These are phyloP conservation scores for Saguinus imperator DNA, from an alignment of 2,113 vertebrate genomes.

Conservation along the genomic window DNA sequence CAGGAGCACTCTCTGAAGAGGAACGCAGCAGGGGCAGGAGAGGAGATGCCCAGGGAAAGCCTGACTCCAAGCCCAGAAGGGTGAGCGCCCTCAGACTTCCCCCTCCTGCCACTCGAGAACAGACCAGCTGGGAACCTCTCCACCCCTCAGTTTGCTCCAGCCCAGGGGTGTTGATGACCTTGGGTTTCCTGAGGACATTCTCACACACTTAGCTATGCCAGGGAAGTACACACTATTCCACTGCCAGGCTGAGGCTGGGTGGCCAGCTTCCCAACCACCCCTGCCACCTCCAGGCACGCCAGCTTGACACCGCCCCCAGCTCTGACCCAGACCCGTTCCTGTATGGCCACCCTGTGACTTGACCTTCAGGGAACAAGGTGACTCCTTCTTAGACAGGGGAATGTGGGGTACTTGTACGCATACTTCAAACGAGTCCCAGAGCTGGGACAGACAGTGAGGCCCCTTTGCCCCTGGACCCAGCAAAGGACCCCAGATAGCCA, in stretches of 20 bases:
- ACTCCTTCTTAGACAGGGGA: background rate
- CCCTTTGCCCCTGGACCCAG: background rate
- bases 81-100: background rate
- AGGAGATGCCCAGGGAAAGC: background rate
- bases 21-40: background rate
- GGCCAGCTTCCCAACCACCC: background rate
- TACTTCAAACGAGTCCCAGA: background rate
- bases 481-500: background rate
- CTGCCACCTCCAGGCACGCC: background rate
- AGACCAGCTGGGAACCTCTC: background rate
- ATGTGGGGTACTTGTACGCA: rapidly evolving
- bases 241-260: background rate
- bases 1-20: background rate
- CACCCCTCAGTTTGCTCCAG: background rate
- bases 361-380: constrained; percentile 16
- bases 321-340: background rate
- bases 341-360: background rate
- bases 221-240: background rate
- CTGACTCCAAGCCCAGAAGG: background rate
- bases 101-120: background rate
- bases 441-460: background rate
- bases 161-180: background rate
- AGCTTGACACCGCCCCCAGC: background rate
- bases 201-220: background rate
- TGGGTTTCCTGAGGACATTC: background rate